phyloP scores from a whole-genome alignment of 1,140 invertebrate species.

The Nymphalis io region DNA sequence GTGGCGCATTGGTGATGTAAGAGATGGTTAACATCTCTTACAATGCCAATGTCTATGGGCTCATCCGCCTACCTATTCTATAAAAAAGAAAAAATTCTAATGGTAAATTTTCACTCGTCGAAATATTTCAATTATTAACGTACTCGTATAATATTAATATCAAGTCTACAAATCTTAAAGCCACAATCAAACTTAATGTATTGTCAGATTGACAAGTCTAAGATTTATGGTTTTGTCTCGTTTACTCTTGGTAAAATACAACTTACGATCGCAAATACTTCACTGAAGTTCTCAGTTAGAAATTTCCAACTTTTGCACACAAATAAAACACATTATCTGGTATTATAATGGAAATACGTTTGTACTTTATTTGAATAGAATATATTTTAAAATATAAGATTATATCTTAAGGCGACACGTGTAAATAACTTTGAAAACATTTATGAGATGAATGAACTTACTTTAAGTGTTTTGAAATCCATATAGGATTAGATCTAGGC shows the following conservation, averaged over 20 bases:
- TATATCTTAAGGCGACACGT: too few species aligned
- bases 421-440: too few species aligned
- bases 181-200: conserved; percentile 22
- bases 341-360: background rate
- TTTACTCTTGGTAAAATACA: conserved; percentile 8
- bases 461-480: too few species aligned
- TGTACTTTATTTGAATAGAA: too few species aligned
- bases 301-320: background rate
- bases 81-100: background rate
- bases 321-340: background rate
- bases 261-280: background rate
- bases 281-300: background rate
- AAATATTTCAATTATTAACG: conserved; percentile 4
- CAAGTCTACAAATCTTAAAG: conserved; percentile 1
- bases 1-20: too few species aligned
- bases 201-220: conserved; percentile 23
- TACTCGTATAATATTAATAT: conserved; percentile 7
- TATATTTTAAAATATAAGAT: too few species aligned
- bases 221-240: conserved; percentile 19
- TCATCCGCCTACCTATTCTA: too few species aligned
- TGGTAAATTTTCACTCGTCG: background rate
- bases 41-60: too few species aligned
- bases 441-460: too few species aligned
- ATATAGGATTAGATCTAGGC: too few species aligned
- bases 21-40: too few species aligned